Evolutionary conservation across 2,113 vertebrate species (phyloP).

Genomic region (Bufo bufo): DNA sequence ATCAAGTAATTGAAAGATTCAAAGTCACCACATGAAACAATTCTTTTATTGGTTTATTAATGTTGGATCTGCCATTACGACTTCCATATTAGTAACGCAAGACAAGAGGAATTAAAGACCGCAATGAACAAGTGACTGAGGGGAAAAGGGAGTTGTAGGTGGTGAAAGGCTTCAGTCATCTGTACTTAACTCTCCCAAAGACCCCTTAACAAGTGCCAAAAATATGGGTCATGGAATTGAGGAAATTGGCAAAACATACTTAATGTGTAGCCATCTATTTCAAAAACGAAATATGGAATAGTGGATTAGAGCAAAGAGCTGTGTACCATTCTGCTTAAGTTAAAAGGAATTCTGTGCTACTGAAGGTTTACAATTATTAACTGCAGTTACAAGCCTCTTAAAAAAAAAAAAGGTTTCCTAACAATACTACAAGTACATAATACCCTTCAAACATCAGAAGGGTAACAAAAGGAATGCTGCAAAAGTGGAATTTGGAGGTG

Average conservation of each 20-base stretch:
- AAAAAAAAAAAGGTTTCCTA: conserved; percentile 1
- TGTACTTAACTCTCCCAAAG: conserved; percentile 29
- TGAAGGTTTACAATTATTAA: background rate
- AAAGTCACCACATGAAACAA: background rate
- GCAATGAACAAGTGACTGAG: conserved; percentile 37
- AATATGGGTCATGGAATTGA: conserved; percentile 6
- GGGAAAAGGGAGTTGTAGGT: conserved; percentile 4
- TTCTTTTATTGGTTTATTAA: conserved; percentile 51
- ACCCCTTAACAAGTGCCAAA: background rate
- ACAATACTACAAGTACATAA: background rate
- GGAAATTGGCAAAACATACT: conserved; percentile 51
- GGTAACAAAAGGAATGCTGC: conserved; percentile 30
- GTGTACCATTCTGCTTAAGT: conserved; percentile 15
- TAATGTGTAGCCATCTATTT: conserved; percentile 35
- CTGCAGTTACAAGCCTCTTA: background rate
- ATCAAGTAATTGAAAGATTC: too few species aligned
- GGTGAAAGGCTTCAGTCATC: conserved; percentile 43
- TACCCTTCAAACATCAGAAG: conserved; percentile 20
- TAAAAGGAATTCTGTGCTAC: conserved; percentile 36
- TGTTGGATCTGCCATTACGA: conserved; percentile 52
- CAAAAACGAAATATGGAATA: conserved; percentile 42
- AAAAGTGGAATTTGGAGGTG: conserved; percentile 23
- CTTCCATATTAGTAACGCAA: conserved; percentile 58
- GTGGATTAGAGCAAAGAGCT: background rate
- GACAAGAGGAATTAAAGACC: conserved; percentile 49